These are phyloP conservation scores for Macrophya annulata DNA, from an alignment of 2,888 invertebrate species.

Conservation along the genomic window DNA sequence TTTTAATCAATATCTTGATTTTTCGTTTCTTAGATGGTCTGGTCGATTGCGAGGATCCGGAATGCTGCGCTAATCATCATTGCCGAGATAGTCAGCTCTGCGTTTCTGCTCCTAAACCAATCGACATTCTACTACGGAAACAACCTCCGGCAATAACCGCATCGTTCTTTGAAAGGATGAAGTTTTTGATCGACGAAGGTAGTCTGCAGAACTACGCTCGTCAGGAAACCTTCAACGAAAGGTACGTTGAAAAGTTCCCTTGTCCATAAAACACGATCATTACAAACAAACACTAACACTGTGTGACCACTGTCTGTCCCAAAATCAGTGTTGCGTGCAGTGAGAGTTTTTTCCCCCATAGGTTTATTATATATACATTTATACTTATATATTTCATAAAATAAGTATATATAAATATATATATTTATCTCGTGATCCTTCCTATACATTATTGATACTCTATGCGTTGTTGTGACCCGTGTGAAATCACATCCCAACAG, in stretches of 20 bases:
- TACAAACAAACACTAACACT: slow-evolving; percentile 46
- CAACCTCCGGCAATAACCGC: slow-evolving; percentile 98
- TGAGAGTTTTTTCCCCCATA: slow-evolving; percentile 56
- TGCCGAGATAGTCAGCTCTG: slow-evolving; percentile 95
- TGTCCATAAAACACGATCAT: slow-evolving; percentile 38
- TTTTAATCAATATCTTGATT: slow-evolving; percentile 49
- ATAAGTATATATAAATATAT: slow-evolving; percentile 12
- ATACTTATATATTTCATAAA: slow-evolving; percentile 8
- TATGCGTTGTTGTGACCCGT: slow-evolving; percentile 93
- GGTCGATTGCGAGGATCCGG: slow-evolving; percentile 98
- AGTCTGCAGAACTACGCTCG: slow-evolving; percentile 99
- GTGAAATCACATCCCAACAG: slow-evolving; percentile 83
- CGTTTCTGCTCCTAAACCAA: slow-evolving; percentile 96
- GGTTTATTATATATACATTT: slow-evolving; percentile 2
- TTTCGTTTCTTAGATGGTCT: slow-evolving; percentile 91
- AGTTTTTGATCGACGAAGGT: slow-evolving; percentile 98
- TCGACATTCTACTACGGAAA: slow-evolving; percentile 96
- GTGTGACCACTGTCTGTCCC: slow-evolving; percentile 71
- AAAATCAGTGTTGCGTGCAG: slow-evolving; percentile 74
- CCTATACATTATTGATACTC: slow-evolving; percentile 66
- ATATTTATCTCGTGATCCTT: slow-evolving; percentile 50
- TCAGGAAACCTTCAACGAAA: slow-evolving; percentile 97
- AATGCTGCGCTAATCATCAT: slow-evolving; percentile 93
- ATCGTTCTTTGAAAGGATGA: slow-evolving; percentile 98
- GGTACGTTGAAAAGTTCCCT: slow-evolving; percentile 84